Evolutionary conservation across 2,888 invertebrate genomes (phyloP), one percentile per base, ranked within the genome.

Genomic region (Coenonympha arcania): DNA sequence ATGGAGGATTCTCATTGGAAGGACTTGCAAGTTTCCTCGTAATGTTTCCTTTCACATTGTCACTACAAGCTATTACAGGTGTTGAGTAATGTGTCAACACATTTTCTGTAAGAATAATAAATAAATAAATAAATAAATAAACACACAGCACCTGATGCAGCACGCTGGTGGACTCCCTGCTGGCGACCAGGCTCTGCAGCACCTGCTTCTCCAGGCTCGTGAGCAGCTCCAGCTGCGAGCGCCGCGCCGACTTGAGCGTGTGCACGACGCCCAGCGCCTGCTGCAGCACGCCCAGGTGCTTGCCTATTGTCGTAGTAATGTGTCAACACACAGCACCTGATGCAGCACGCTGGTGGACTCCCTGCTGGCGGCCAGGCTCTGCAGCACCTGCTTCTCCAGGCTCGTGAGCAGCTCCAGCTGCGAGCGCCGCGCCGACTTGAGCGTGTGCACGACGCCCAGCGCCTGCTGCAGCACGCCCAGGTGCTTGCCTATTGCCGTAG

Each of bases 131-230:
- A n/a, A n/a, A n/a, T n/a, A n/a, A n/a, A n/a, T n/a, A n/a, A n/a
- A n/a, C n/a, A n/a, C n/a, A 34, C n/a, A n/a, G 6, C 61, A 88
- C 88, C 77, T 88, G 88, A 51, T 79, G 76, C 22, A 88, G 62
- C 0, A 90, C 86, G 53, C 88, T 89, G 0, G 89, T 88, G 3
- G 89, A 89, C 33, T 87, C 87, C 39, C 87, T 74, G 42, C 87
- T 87, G 2, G 87, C 85, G 1, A 87, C 85, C 0, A 89, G 66
- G 57, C 77, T 87, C 65, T 90, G 88, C 18, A 90, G 65, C 49
- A 91, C 85, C 57, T 90, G 83, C 61, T 89, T 89, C 69, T 92
- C 91, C 13, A 91, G 72, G 55, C 88, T 89, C 64, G 88, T 84
- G 4, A 91, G 68, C 15, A 90, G 72, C 50, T 92, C 91, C 18